Evolutionary conservation across 2,113 vertebrate genomes (phyloP).

Genomic region (Rhinoderma darwinii): DNA sequence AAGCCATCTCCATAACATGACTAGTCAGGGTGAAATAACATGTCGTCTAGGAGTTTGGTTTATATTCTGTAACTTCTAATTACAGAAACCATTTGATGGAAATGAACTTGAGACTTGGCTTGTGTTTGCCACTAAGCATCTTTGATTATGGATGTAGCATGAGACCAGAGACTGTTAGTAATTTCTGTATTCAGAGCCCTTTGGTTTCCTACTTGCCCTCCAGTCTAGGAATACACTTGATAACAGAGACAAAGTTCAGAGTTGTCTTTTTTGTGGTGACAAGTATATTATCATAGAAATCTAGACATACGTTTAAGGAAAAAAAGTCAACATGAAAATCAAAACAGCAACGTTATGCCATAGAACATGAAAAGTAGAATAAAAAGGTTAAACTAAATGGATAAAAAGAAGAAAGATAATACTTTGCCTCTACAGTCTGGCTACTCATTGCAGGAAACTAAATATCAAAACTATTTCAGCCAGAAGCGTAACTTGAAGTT

Average conservation of each 20-base stretch:
- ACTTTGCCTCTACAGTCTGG: background rate
- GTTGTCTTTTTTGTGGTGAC: slow-evolving; percentile 32
- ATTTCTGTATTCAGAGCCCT: slow-evolving; percentile 17
- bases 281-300: slow-evolving; percentile 12
- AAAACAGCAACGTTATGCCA: background rate
- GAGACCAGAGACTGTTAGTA: slow-evolving; percentile 5
- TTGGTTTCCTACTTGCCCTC: slow-evolving; percentile 26
- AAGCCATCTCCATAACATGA: background rate
- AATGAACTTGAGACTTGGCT: background rate
- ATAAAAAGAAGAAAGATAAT: background rate
- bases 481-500: no score
- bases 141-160: slow-evolving; percentile 21
- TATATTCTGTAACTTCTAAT: slow-evolving; percentile 8
- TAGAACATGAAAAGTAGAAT: background rate
- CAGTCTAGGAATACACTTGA: slow-evolving; percentile 4
- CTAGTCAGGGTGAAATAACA: background rate
- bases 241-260: background rate
- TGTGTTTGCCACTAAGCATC: background rate
- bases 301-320: background rate
- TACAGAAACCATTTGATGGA: slow-evolving; percentile 35
- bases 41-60: background rate
- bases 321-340: background rate
- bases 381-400: background rate
- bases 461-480: background rate
- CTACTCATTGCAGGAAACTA: background rate